These are phyloP conservation scores for Heteractis magnifica DNA, from an alignment of 92 coral and sea anemone species.

Conservation along the genomic window DNA sequence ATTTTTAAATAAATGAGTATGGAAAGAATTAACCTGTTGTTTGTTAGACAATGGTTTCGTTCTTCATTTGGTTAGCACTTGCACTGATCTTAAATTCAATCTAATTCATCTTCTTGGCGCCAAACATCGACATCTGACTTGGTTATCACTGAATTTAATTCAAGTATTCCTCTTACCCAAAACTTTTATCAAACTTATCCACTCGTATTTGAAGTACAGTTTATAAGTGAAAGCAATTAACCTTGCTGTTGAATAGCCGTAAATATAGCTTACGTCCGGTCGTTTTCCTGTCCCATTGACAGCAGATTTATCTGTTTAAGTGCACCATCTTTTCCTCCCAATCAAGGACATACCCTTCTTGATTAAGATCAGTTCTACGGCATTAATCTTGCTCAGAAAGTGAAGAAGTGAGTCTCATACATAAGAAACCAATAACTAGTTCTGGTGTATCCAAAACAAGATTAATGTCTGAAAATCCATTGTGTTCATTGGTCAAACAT, in stretches of 20 bases:
- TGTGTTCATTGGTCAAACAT: too few species aligned
- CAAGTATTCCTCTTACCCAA: not conserved
- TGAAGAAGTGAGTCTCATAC: too few species aligned
- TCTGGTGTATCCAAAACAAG: too few species aligned
- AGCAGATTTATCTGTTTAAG: not conserved
- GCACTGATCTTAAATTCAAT: not conserved
- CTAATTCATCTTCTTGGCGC: not conserved
- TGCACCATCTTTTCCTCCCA: not conserved
- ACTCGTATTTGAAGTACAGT: conserved; percentile 8
- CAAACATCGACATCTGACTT: not conserved
- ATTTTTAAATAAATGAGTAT: too few species aligned
- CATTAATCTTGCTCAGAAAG: too few species aligned
- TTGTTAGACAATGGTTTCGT: too few species aligned
- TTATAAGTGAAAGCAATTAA: not conserved
- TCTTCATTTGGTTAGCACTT: not conserved
- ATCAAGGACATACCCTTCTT: too few species aligned
- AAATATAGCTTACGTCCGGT: not conserved
- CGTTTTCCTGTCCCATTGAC: not conserved
- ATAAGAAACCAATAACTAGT: too few species aligned
- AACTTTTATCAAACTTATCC: conserved; percentile 6
- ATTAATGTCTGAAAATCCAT: too few species aligned
- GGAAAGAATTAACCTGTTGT: too few species aligned
- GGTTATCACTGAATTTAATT: not conserved
- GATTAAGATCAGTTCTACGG: too few species aligned
- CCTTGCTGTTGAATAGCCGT: not conserved